Evolutionary conservation across 2,797 vertebrate species (phyloP).

Genomic region (Oophaga sylvatica): DNA sequence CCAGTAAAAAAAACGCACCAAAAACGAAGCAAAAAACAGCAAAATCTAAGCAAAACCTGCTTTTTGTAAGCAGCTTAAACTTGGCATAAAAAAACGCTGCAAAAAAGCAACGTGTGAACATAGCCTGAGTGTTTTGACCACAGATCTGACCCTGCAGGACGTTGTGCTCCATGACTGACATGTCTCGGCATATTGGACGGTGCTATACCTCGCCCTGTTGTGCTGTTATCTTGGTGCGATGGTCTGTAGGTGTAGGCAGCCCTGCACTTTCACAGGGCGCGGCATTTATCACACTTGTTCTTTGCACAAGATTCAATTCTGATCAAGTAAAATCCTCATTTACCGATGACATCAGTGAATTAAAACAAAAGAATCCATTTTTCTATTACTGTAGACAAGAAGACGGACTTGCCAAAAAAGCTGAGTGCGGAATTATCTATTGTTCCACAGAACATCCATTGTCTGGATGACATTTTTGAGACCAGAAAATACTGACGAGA

Average conservation of each 20-base stretch:
- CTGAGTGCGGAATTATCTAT: slow-evolving; percentile 1
- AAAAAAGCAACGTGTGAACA: too few species aligned
- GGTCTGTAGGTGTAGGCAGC: not conserved
- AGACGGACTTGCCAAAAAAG: slow-evolving; percentile 1
- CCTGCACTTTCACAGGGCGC: not conserved
- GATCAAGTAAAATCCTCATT: not conserved
- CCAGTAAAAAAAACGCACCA: too few species aligned
- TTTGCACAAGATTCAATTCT: not conserved
- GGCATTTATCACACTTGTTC: not conserved
- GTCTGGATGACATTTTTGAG: not conserved
- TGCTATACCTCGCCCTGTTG: not conserved
- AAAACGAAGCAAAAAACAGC: too few species aligned
- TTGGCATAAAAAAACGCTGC: too few species aligned
- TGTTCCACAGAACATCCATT: not conserved
- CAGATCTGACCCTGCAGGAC: too few species aligned
- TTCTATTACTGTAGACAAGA: not conserved
- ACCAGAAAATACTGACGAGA: not conserved
- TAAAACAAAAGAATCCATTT: not conserved
- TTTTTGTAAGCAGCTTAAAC: too few species aligned
- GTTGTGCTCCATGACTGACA: too few species aligned
- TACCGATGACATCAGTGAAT: not conserved
- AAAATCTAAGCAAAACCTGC: too few species aligned
- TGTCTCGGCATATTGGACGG: not conserved
- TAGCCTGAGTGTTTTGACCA: too few species aligned
- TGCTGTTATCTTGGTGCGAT: not conserved